A percentile compares a stretch with the other conserved stretches of the same genome.
phyloP scores from a whole-genome alignment of 2,113 vertebrate genomes.

The Pygoscelis adeliae region DNA sequence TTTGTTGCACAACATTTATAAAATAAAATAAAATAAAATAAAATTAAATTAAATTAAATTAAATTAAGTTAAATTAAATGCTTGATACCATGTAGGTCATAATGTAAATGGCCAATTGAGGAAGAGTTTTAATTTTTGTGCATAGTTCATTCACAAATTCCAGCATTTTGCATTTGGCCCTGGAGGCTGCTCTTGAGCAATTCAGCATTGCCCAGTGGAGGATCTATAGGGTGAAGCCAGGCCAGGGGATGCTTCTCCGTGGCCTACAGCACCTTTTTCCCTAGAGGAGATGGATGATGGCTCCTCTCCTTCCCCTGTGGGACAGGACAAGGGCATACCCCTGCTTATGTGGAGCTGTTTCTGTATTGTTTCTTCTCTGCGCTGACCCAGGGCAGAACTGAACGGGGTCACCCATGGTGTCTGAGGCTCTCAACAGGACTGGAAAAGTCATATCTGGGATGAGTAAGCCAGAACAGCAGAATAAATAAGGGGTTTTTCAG shows the following conservation, averaged over 20 bases:
- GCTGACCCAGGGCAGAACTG: background rate
- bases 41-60: background rate
- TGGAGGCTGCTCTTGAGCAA: background rate
- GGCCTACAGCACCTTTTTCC: background rate
- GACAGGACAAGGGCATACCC: background rate
- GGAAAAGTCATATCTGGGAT: background rate
- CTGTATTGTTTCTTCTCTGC: background rate
- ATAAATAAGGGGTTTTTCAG: background rate
- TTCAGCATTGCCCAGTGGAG: background rate
- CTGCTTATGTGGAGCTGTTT: background rate
- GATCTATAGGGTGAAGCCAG: background rate
- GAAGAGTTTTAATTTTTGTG: background rate
- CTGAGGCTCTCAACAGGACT: background rate
- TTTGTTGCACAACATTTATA: background rate
- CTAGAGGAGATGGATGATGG: background rate
- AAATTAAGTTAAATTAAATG: background rate
- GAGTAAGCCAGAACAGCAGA: background rate
- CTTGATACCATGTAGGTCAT: background rate
- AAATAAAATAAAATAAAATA: background rate
- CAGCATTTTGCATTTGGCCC: background rate
- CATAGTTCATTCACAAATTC: background rate
- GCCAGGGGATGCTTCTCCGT: background rate
- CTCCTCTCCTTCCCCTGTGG: background rate
- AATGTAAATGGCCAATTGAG: background rate
- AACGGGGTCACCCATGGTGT: background rate